Evolutionary conservation across 2,888 invertebrate species (phyloP).

Genomic region (Pyrrhosoma nymphula): DNA sequence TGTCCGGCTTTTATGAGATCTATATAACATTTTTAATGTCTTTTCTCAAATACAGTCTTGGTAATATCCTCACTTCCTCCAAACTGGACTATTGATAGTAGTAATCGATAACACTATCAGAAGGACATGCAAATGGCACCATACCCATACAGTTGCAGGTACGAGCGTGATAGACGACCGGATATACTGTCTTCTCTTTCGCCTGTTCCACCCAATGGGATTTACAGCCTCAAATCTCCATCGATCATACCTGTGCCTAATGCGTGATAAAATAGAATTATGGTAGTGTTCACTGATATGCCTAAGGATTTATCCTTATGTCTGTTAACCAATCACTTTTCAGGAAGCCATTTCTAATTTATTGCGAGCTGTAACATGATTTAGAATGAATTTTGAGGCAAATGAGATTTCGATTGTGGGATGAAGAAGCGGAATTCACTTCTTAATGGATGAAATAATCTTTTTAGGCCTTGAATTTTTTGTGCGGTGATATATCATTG

Average conservation of each 20-base stretch:
- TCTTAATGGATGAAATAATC: no score
- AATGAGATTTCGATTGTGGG: no score
- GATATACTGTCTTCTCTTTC: constrained; percentile 28
- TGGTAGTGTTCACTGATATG: background rate
- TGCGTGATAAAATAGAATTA: constrained; percentile 14
- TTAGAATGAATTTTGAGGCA: background rate
- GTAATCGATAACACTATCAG: background rate
- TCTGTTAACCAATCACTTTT: background rate
- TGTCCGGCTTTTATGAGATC: no score
- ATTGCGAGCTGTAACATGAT: background rate
- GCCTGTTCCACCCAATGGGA: background rate
- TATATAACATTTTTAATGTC: no score
- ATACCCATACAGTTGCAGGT: background rate
- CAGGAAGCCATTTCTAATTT: background rate
- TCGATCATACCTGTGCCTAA: background rate
- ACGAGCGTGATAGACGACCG: background rate
- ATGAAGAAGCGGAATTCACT: no score
- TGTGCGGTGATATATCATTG: no score
- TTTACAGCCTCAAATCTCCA: background rate
- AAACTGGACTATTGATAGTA: background rate
- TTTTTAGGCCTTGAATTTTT: no score
- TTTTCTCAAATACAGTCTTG: no score
- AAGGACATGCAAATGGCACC: background rate
- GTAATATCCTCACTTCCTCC: background rate
- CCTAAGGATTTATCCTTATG: background rate